phyloP scores from a whole-genome alignment of 2,113 vertebrate genomes.

The Lipotes vexillifer region DNA sequence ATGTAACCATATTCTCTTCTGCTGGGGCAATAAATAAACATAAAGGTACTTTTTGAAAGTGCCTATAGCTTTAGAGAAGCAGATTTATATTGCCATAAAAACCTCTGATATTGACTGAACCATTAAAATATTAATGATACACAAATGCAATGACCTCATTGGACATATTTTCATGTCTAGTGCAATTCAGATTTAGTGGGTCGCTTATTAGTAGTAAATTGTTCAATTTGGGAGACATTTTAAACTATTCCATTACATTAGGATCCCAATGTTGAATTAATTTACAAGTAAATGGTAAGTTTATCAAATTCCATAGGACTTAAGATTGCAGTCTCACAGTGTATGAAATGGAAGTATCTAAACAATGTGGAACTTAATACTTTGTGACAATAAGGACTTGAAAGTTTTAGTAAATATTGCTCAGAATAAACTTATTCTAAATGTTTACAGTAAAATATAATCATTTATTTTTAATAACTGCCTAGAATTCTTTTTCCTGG shows the following conservation, averaged over 20 bases:
- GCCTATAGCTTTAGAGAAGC: not conserved
- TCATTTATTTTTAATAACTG: not conserved
- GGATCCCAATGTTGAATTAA: not conserved
- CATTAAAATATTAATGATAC: slow-evolving; percentile 30
- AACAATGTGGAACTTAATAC: not conserved
- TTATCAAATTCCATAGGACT: not conserved
- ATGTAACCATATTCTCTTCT: not conserved
- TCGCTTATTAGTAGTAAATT: not conserved
- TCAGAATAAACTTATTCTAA: not conserved
- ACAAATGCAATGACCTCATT: not conserved
- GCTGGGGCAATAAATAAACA: not conserved
- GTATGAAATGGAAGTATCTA: not conserved
- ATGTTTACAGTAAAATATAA: not conserved
- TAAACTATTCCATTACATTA: not conserved
- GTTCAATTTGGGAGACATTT: not conserved
- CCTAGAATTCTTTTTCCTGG: not conserved
- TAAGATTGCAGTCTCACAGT: not conserved
- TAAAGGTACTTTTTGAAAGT: not conserved
- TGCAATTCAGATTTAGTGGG: not conserved
- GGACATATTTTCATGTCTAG: not conserved
- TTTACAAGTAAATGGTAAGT: not conserved
- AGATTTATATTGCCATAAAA: slow-evolving; percentile 20
- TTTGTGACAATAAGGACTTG: not conserved
- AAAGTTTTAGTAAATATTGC: not conserved
- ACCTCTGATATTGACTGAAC: not conserved